Evolutionary conservation across 2,113 vertebrate species (phyloP), one percentile per base, ranked within the genome.

Genomic region (Myrmecobius fasciatus): DNA sequence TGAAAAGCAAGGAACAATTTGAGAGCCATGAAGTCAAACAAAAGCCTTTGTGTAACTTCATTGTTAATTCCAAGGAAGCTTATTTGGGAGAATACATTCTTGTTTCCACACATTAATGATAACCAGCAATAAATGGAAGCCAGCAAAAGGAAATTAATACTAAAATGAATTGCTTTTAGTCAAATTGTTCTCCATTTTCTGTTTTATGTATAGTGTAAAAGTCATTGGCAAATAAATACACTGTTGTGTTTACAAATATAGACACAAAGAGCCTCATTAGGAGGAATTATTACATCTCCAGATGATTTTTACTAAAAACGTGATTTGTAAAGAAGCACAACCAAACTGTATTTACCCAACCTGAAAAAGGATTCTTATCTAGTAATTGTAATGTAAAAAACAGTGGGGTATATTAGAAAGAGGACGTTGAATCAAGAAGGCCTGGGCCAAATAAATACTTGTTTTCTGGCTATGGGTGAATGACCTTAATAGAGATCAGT

Each of bases 201-300:
- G 75, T 94, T 96, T 96, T 94, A n/a, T 9, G 96, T 25, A 60
- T 88, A 53, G 75, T 67, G 17, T 92, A 8, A 95, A 97, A 96
- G 75, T 94, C 93, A 91, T 94, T 92, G 92, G 94, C 92, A 93
- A 94, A 94, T 93, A 93, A 95, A 89, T 88, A 94, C 53, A 93
- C 94, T 90, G 89, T 20, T 24, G 91, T 14, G 22, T 47, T 92
- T 94, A 95, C 3, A 95, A 75, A 92, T 48, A 96, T 47, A 52
- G 52, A 95, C 31, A 67, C 60, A 67, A 60, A 60, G 12, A 92
- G n/a, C 91, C 89, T 94, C 25, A 24, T 26, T 47, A 48, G 53
- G 28, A 12, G 91, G 53, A 93, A 92, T 67, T 43, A 67, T 67
- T 93, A 75, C 31, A 92, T 95, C 83, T 94, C 36, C 88, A 90